phyloP scores from a whole-genome alignment of 1,140 invertebrate species.

The Neotoxoptera formosana region DNA sequence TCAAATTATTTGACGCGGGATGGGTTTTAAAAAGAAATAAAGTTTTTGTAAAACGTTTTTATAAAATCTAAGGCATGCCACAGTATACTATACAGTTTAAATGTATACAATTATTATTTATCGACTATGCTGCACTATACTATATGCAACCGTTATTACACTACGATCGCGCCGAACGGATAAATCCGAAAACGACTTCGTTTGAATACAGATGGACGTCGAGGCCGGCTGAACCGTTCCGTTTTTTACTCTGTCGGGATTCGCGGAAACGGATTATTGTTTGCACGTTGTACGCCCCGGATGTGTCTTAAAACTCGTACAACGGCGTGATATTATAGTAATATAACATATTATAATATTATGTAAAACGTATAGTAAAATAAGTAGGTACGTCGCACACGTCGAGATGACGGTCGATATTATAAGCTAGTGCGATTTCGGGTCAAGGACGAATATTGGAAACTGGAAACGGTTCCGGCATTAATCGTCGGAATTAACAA shows the following conservation, averaged over 20 bases:
- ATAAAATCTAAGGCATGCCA: not conserved
- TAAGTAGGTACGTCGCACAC: not conserved
- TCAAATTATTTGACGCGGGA: not conserved
- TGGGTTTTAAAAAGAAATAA: not conserved
- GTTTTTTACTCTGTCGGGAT: not conserved
- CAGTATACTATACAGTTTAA: not conserved
- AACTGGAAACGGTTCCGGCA: constrained; percentile 27
- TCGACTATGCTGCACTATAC: not conserved
- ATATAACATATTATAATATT: not conserved
- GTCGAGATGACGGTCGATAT: not conserved
- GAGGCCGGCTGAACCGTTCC: not conserved
- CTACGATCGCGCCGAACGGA: too few relatives aligned
- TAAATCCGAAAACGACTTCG: not conserved
- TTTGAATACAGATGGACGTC: not conserved
- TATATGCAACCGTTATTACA: not conserved
- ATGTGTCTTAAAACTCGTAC: not conserved
- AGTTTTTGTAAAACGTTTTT: too few relatives aligned
- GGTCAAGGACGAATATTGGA: constrained; percentile 21
- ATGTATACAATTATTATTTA: too few relatives aligned
- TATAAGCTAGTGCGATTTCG: not conserved
- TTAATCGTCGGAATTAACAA: constrained; percentile 28
- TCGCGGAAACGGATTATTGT: not conserved
- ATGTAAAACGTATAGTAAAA: not conserved
- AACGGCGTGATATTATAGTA: not conserved
- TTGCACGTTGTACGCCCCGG: not conserved